Conservation (phyloP, 2,888 invertebrate genomes). For the Drosophila yooni region DNA sequence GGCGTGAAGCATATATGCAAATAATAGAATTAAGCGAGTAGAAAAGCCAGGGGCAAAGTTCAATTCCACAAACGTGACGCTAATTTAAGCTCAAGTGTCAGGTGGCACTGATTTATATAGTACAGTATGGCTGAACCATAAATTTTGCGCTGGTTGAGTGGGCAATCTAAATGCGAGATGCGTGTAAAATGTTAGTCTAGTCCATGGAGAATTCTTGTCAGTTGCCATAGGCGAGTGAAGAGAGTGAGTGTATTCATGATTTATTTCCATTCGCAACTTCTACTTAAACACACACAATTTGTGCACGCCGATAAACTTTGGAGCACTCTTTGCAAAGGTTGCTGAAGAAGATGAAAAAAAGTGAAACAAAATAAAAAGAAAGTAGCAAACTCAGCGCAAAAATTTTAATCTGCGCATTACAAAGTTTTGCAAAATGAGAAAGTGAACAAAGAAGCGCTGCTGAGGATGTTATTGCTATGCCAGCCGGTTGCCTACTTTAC, state of each 20-base stretch:
- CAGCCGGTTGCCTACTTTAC: slow-evolving; percentile 16
- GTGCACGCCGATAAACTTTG: slow-evolving; percentile 52
- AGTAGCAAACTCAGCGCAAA: slow-evolving; percentile 68
- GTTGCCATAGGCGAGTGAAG: slow-evolving; percentile 47
- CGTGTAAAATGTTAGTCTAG: slow-evolving; percentile 20
- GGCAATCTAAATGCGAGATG: slow-evolving; percentile 30
- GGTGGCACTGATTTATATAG: slow-evolving; percentile 64
- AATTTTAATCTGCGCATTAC: slow-evolving; percentile 75
- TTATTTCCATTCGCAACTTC: slow-evolving; percentile 72
- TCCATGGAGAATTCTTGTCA: slow-evolving; percentile 29
- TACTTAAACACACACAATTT: slow-evolving; percentile 56
- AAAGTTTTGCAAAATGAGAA: slow-evolving; percentile 60
- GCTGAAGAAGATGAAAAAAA: slow-evolving; percentile 4
- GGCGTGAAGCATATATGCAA: neutral
- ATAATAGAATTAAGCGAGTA: slow-evolving; percentile 4
- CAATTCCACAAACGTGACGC: slow-evolving; percentile 14
- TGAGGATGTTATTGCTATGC: neutral
- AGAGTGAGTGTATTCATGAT: slow-evolving; percentile 59
- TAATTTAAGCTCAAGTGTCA: slow-evolving; percentile 59
- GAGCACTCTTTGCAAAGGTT: slow-evolving; percentile 37
- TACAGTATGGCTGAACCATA: slow-evolving; percentile 46
- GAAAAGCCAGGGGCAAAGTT: slow-evolving; percentile 4
- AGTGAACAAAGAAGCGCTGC: slow-evolving; percentile 47
- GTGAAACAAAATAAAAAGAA: slow-evolving; percentile 19
- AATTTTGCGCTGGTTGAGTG: slow-evolving; percentile 52